Base-by-base conservation (phyloP, 2,888 invertebrate genomes). In the Merodon equestris region DNA sequence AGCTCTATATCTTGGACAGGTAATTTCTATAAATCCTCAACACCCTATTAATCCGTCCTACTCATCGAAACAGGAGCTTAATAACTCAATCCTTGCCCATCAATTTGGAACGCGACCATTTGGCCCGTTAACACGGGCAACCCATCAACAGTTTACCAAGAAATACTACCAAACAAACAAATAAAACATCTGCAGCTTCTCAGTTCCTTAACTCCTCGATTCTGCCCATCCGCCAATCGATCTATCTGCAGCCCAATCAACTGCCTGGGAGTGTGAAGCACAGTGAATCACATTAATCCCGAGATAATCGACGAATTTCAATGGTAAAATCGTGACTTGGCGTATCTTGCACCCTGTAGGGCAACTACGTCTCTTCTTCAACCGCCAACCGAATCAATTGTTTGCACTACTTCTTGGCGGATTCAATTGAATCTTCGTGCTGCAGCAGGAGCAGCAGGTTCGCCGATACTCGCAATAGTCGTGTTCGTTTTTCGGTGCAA, bases 321-420 rank as follows among this genome's bases (percentile, higher is more conserved):
- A 64, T 75, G 58, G 56, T 47, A 58, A 70, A 75, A 56, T 75
- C 75, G 75, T 75, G 75, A 75, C 75, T 70, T 51, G 47, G 36
- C 18, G 44, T 44, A 13, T 40, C 12, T 64, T 34, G 44, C 9
- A 18, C 40, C 54, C 15, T 17, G 19, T 17, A 48, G 18, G 38
- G 10, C 27, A 15, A 7, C 27, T 7, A 27, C 27, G 27, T 27
- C 14, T 10, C 27, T 44, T 38, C 36, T 9, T 12, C 7, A 12
- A 42, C 53, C 53, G 17, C 10, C 42, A 63, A 15, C 57, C 47
- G 45, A 64, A 42, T 38, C 63, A 63, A 75, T 66, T 74, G 71
- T 76, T 64, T 76, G 64, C 71, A 64, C 54, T 76, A 66, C 48
- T 58, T 76, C 54, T 27, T 34, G 34, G 15, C 36, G 42, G 44